Evolutionary conservation across 2,888 invertebrate species (phyloP).

Genomic region (Timema cristinae): DNA sequence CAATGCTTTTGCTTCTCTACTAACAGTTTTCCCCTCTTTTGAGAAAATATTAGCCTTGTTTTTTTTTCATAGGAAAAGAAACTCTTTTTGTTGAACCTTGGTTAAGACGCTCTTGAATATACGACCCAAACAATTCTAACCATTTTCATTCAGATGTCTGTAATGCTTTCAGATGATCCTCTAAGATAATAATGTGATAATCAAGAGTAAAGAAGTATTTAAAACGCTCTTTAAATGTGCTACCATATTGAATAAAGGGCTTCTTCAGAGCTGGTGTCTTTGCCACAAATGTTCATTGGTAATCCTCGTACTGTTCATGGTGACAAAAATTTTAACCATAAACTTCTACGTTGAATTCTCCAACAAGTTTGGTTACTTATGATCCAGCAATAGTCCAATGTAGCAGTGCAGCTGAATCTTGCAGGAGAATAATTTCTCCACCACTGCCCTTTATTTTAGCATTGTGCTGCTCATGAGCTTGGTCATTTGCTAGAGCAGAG

Average conservation of each 20-base stretch:
- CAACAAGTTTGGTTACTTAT: background rate
- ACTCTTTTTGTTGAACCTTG: background rate
- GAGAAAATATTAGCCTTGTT: background rate
- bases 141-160: constrained; percentile 6
- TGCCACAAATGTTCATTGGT: background rate
- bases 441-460: background rate
- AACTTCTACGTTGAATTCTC: background rate
- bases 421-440: background rate
- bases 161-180: background rate
- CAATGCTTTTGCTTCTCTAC: background rate
- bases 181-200: background rate
- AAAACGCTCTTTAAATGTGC: background rate
- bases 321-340: background rate
- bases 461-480: constrained; percentile 5
- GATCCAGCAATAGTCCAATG: background rate
- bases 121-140: background rate
- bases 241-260: background rate
- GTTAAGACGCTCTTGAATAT: background rate
- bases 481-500: background rate
- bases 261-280: background rate
- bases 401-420: background rate
- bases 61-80: background rate
- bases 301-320: background rate
- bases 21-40: background rate
- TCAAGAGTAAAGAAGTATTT: constrained; percentile 1